phyloP scores from a whole-genome alignment of 2,113 vertebrate species.

The Indicator indicator region DNA sequence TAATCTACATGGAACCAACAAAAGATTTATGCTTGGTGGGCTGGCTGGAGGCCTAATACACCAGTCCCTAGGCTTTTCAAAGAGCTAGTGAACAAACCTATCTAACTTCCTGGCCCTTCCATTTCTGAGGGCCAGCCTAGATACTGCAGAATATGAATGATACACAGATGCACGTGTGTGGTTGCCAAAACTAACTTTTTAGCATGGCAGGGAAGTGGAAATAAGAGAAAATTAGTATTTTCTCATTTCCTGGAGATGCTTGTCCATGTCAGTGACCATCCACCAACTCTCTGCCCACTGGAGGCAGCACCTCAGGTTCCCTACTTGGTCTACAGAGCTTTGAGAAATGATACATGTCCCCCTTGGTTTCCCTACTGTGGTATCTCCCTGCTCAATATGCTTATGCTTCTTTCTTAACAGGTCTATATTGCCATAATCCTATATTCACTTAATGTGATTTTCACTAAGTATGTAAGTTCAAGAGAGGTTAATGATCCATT shows the following conservation, averaged over 20 bases:
- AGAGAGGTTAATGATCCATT: conserved; percentile 66
- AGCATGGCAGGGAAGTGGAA: background rate
- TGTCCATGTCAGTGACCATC: background rate
- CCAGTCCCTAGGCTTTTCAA: fast-evolving
- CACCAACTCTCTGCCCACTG: background rate
- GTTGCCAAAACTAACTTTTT: background rate
- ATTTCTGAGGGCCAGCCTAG: background rate
- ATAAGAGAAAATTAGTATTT: background rate
- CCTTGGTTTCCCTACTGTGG: background rate
- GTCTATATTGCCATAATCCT: conserved; percentile 25
- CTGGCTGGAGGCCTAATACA: background rate
- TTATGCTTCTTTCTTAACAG: background rate
- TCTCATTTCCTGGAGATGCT: background rate
- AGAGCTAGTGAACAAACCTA: background rate
- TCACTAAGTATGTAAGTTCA: conserved; percentile 63
- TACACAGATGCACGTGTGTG: too few species aligned
- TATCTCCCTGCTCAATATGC: background rate
- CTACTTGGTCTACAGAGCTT: background rate
- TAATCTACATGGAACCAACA: fast-evolving
- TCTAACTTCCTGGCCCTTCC: background rate
- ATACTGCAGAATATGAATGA: background rate
- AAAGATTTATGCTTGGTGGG: background rate
- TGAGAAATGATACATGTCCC: background rate
- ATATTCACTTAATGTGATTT: conserved; percentile 36
- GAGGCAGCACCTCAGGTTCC: background rate